Evolutionary conservation across 2,113 vertebrate species (phyloP).

Genomic region (Tachuris rubrigastra): DNA sequence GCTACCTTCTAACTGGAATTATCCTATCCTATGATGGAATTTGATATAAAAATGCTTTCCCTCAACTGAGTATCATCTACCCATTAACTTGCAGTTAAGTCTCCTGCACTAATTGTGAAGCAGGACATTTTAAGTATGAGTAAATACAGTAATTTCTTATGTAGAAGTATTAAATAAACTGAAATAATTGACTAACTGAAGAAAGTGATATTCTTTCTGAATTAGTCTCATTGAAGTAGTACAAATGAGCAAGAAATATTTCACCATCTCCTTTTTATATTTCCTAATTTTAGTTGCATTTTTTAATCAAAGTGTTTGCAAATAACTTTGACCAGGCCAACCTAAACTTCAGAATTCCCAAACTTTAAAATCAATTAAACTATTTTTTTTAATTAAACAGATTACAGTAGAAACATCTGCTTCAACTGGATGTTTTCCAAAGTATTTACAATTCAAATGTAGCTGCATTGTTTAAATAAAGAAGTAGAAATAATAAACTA

Average conservation of each 20-base stretch:
- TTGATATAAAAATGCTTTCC: too few relatives aligned
- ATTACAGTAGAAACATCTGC: conserved; percentile 54
- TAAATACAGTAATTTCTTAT: conserved; percentile 37
- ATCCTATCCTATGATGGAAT: background rate
- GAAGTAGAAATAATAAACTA: background rate
- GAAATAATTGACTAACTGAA: conserved; percentile 31
- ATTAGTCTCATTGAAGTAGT: background rate
- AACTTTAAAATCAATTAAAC: conserved; percentile 33
- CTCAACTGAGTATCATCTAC: background rate
- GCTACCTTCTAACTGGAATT: background rate
- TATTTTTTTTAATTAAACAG: conserved; percentile 21
- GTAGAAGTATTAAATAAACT: conserved; percentile 38
- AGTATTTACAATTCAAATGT: conserved; percentile 39
- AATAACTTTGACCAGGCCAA: background rate
- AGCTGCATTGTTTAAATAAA: background rate
- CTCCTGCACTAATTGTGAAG: conserved; percentile 3
- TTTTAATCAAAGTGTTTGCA: background rate
- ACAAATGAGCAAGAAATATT: background rate
- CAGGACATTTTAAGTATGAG: background rate
- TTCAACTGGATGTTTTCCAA: conserved; percentile 27
- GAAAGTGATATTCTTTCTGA: background rate
- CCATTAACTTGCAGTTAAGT: conserved; percentile 10
- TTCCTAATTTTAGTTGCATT: background rate
- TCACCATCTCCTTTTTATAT: background rate
- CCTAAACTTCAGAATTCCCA: background rate